These are phyloP conservation scores for Drosophila sp. DNA, from an alignment of 1,140 invertebrate species.

Conservation along the genomic window DNA sequence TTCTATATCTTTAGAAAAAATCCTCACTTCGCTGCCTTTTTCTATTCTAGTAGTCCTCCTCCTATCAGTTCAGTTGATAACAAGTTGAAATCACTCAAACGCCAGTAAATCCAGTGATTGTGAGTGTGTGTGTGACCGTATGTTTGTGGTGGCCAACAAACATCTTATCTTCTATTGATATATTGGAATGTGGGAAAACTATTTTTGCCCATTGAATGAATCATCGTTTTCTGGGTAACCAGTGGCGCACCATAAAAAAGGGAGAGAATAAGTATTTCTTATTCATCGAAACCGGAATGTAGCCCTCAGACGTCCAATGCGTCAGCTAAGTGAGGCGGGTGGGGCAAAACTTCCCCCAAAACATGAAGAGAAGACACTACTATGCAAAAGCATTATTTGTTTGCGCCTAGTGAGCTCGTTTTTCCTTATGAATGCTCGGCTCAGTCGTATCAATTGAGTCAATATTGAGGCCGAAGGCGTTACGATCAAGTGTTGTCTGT, in stretches of 20 bases:
- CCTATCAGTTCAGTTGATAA: constrained; percentile 13
- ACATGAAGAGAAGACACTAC: too few species aligned
- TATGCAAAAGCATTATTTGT: too few species aligned
- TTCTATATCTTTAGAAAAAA: constrained; percentile 31
- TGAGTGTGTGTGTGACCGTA: not conserved
- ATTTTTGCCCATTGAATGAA: constrained; percentile 1
- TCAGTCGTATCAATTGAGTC: too few species aligned
- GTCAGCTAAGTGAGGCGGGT: too few species aligned
- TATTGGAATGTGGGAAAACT: constrained; percentile 15
- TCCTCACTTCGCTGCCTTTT: constrained; percentile 1
- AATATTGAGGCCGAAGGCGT: too few species aligned
- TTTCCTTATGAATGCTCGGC: too few species aligned
- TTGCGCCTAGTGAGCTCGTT: too few species aligned
- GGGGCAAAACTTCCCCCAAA: too few species aligned
- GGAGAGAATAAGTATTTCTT: not conserved
- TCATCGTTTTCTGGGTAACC: not conserved
- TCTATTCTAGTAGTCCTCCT: not conserved
- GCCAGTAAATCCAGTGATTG: not conserved
- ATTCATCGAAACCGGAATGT: not conserved
- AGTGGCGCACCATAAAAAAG: constrained; percentile 1
- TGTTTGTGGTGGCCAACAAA: constrained; percentile 3
- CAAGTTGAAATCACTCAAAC: not conserved
- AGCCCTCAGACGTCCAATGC: not conserved
- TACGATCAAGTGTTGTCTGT: too few species aligned
- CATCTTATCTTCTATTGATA: constrained; percentile 13